These are phyloP conservation scores for Eudasyphora cyanicolor DNA, from an alignment of 2,888 invertebrate species.

Conservation along the genomic window DNA sequence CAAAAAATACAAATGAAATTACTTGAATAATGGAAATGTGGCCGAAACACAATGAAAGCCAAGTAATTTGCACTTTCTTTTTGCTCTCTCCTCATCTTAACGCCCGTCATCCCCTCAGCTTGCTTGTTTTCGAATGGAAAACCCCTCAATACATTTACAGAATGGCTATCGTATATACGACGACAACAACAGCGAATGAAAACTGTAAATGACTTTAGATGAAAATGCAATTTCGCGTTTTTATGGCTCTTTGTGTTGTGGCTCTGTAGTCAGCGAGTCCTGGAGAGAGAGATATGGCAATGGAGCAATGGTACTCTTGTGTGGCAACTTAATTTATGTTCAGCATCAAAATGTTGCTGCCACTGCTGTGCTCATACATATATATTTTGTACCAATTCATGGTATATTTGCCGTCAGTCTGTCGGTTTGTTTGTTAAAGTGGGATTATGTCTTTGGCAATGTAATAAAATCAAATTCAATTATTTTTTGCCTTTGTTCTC, in stretches of 20 bases:
- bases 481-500: constrained; percentile 43
- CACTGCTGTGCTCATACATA: background rate
- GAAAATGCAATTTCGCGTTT: constrained; percentile 62
- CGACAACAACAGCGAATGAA: constrained; percentile 28
- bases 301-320: constrained; percentile 48
- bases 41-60: constrained; percentile 40
- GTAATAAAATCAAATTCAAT: constrained; percentile 61
- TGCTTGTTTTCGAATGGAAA: constrained; percentile 23
- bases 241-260: constrained; percentile 55
- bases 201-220: constrained; percentile 50
- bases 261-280: background rate
- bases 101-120: background rate
- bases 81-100: background rate
- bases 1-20: constrained; percentile 51
- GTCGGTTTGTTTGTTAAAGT: constrained; percentile 15
- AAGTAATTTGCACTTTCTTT: constrained; percentile 43
- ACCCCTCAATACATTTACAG: background rate
- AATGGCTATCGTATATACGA: no score
- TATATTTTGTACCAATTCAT: background rate
- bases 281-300: no score
- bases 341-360: constrained; percentile 41
- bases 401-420: background rate
- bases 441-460: constrained; percentile 45
- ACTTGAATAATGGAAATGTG: constrained; percentile 54
- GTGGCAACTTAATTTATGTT: constrained; percentile 60